Evolutionary conservation across 2,888 invertebrate genomes (phyloP).

Genomic region (Andrena bucephala): DNA sequence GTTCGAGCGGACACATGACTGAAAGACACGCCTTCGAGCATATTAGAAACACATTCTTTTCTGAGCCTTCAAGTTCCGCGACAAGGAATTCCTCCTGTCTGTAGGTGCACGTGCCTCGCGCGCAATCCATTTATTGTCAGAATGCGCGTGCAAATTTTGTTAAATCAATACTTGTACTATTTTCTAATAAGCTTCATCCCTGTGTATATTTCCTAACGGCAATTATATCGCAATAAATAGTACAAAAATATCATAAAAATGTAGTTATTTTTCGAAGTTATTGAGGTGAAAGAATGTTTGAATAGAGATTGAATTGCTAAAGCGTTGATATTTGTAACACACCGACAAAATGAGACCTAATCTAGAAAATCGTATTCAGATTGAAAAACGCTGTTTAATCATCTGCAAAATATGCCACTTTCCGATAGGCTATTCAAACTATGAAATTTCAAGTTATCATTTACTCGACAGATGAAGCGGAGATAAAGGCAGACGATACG

Average conservation of each 20-base stretch:
- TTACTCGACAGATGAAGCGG: not conserved
- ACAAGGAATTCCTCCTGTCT: constrained; percentile 13
- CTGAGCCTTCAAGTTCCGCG: not conserved
- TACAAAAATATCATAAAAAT: not conserved
- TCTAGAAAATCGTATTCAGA: too few relatives aligned
- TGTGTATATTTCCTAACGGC: too few relatives aligned
- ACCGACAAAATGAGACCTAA: too few relatives aligned
- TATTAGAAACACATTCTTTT: constrained; percentile 32
- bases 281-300: too few relatives aligned
- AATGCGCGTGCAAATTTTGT: not conserved
- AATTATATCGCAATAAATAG: too few relatives aligned
- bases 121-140: constrained; percentile 6
- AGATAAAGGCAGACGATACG: not conserved
- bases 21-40: constrained; percentile 12
- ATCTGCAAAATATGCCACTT: not conserved
- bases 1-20: not conserved
- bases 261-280: too few relatives aligned
- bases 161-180: not conserved
- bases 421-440: not conserved
- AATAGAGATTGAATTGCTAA: too few relatives aligned
- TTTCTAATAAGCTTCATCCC: not conserved
- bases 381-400: not conserved
- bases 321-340: too few relatives aligned
- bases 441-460: not conserved
- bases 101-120: not conserved